These are phyloP conservation scores for Himantopus leucocephalus DNA, from an alignment of 2,113 vertebrate species.

Conservation along the genomic window DNA sequence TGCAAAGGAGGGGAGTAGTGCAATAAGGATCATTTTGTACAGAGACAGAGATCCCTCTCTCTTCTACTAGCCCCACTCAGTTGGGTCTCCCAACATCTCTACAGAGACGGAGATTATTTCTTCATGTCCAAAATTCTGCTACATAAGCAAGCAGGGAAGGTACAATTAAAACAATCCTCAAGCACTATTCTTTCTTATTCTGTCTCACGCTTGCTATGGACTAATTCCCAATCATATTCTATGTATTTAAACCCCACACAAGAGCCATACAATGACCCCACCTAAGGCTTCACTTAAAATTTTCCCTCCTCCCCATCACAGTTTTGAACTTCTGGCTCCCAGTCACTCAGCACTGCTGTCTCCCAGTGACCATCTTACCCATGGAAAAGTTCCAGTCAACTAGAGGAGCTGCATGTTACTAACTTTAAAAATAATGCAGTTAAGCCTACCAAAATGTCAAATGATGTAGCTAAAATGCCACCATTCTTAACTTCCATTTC, in stretches of 20 bases:
- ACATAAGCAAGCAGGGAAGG: not conserved
- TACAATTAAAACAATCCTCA: not conserved
- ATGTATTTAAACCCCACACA: not conserved
- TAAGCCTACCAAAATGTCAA: not conserved
- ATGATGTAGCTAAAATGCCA: rapidly evolving
- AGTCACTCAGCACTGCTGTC: not conserved
- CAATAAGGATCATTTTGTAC: not conserved
- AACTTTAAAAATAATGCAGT: not conserved
- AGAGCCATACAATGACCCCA: not conserved
- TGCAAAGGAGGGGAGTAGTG: not conserved
- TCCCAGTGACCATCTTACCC: not conserved
- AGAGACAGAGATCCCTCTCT: not conserved
- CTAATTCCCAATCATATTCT: not conserved
- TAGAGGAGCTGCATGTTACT: rapidly evolving
- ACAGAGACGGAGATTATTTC: not conserved
- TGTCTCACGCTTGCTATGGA: rapidly evolving
- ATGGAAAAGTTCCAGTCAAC: not conserved
- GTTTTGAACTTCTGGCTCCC: not conserved
- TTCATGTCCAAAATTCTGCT: not conserved
- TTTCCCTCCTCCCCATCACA: not conserved
- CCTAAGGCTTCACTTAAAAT: not conserved
- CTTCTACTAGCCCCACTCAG: not conserved
- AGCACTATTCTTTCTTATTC: not conserved
- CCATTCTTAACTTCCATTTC: not conserved
- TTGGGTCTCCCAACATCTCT: not conserved